phyloP scores from a whole-genome alignment of 2,113 vertebrate genomes.

The Acinonyx jubatus region DNA sequence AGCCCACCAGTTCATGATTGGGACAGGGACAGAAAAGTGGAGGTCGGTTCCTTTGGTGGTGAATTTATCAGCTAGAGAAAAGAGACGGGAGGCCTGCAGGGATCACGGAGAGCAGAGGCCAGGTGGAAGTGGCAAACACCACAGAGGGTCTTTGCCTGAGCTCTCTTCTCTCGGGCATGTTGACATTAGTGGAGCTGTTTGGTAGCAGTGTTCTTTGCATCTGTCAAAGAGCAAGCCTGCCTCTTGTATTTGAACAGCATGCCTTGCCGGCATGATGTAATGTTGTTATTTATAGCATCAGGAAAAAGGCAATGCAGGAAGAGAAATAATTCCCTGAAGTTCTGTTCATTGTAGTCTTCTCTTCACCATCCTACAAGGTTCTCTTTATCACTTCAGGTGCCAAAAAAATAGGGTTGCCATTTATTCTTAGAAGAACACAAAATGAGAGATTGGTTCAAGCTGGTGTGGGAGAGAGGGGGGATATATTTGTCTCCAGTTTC shows the following conservation, averaged over 20 bases:
- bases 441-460: constrained; percentile 22
- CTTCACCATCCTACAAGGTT: neutral
- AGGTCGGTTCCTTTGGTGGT: neutral
- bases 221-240: neutral
- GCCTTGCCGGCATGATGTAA: constrained; percentile 57
- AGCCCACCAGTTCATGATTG: neutral
- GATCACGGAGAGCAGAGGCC: neutral
- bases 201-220: neutral
- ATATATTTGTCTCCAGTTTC: neutral
- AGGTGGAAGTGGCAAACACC: neutral
- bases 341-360: constrained; percentile 42
- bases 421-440: constrained; percentile 33
- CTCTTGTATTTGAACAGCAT: neutral
- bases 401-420: neutral
- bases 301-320: constrained; percentile 27
- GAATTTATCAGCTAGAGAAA: neutral
- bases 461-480: neutral
- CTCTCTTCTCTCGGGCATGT: fast-evolving
- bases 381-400: constrained; percentile 24
- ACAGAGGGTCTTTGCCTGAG: neutral
- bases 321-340: constrained; percentile 49
- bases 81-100: neutral
- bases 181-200: neutral
- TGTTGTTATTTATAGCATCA: constrained; percentile 70
- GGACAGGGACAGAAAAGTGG: neutral